Conservation (phyloP, 2,113 vertebrate genomes). For the Silurus glanis region DNA sequence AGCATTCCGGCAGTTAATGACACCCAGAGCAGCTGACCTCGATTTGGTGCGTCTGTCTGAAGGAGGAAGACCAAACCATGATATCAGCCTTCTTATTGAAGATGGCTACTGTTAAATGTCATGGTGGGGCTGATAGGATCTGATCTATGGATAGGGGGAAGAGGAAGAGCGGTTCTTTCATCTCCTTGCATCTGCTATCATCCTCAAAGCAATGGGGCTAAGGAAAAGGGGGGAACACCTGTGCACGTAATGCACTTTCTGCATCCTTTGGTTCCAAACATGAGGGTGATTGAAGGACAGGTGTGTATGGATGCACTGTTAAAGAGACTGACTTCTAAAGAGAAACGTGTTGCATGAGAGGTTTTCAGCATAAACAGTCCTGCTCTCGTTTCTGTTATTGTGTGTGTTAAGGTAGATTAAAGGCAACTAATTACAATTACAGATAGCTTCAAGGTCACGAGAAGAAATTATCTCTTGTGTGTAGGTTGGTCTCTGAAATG, state of each 20-base stretch:
- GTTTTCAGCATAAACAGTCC: background rate
- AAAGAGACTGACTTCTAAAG: background rate
- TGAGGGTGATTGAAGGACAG: constrained; percentile 48
- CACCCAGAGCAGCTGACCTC: constrained; percentile 26
- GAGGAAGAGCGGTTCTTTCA: constrained; percentile 53
- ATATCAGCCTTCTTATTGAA: constrained; percentile 35
- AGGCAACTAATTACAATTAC: background rate
- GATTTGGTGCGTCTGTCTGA: constrained; percentile 15
- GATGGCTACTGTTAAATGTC: constrained; percentile 59
- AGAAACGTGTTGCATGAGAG: background rate
- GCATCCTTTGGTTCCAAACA: constrained; percentile 34
- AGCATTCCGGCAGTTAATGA: constrained; percentile 44
- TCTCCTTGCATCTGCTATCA: constrained; percentile 44
- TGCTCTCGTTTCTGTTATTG: background rate
- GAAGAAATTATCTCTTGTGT: constrained; percentile 22
- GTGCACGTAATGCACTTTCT: constrained; percentile 45
- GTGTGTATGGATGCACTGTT: constrained; percentile 25
- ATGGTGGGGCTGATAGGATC: constrained; percentile 51
- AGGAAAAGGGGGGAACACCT: constrained; percentile 48
- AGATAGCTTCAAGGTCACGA: constrained; percentile 22
- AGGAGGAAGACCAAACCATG: constrained; percentile 49
- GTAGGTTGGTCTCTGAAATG: constrained; percentile 3
- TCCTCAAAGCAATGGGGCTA: constrained; percentile 39
- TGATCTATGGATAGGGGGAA: constrained; percentile 35
- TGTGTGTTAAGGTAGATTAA: background rate